Conservation (phyloP, 1,140 invertebrate species). For the Cheumatopsyche charites region DNA sequence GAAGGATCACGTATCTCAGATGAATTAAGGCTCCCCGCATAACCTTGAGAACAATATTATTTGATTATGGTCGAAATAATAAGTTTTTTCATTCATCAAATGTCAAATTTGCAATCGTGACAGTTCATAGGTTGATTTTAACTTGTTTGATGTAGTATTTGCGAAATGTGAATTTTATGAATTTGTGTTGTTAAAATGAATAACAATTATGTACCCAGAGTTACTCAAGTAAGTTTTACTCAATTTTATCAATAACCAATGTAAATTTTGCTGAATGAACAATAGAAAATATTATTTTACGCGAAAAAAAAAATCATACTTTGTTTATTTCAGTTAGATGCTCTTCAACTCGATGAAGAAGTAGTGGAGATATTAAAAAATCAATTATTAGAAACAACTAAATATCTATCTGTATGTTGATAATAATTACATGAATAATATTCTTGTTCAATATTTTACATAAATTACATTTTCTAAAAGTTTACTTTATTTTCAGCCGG, state of each 20-base stretch:
- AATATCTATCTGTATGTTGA: conserved; percentile 43
- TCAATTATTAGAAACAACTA: conserved; percentile 43
- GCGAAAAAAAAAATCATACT: too few relatives aligned
- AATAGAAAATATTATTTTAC: too few relatives aligned
- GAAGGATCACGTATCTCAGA: too few relatives aligned
- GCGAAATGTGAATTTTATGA: neutral
- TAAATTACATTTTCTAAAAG: conserved; percentile 1
- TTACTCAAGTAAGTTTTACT: conserved; percentile 41
- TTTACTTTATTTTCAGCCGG: conserved; percentile 55
- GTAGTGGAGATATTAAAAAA: conserved; percentile 44
- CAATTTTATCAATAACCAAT: too few relatives aligned
- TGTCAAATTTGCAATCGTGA: neutral
- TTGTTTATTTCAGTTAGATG: conserved; percentile 47
- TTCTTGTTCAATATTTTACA: conserved; percentile 2
- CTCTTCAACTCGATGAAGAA: conserved; percentile 46
- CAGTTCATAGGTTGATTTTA: neutral
- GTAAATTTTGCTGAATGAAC: too few relatives aligned
- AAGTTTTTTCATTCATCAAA: too few relatives aligned
- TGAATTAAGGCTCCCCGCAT: too few relatives aligned
- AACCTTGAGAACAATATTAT: too few relatives aligned
- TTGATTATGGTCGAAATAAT: too few relatives aligned
- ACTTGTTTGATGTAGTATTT: too few relatives aligned
- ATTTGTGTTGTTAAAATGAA: neutral
- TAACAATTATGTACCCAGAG: conserved; percentile 46
- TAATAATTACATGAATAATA: too few relatives aligned